These are phyloP conservation scores for Myodes glareolus DNA, from an alignment of 2,113 vertebrate genomes.

Conservation along the genomic window DNA sequence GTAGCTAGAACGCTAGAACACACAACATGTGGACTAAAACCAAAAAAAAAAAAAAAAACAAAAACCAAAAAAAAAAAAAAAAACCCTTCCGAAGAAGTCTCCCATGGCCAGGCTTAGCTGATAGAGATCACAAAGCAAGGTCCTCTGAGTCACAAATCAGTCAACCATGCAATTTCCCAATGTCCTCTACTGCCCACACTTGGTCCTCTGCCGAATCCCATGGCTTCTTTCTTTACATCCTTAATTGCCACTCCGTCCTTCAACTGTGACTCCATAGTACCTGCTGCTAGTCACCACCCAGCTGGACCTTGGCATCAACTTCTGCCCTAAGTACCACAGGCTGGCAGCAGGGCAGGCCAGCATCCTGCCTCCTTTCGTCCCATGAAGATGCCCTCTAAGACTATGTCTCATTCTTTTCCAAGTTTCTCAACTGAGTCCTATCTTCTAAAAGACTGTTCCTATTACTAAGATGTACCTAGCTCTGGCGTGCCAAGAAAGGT, in stretches of 20 bases:
- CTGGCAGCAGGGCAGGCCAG: neutral
- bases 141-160: neutral
- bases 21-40: neutral
- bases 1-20: constrained; percentile 22
- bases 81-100: neutral
- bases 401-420: neutral
- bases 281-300: neutral
- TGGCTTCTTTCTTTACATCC: neutral
- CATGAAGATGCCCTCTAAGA: neutral
- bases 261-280: neutral
- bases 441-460: neutral
- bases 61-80: neutral
- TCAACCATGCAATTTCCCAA: neutral
- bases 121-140: neutral
- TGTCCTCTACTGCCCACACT: constrained; percentile 6
- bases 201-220: neutral
- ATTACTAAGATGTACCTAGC: neutral
- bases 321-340: neutral
- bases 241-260: neutral
- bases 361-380: neutral
- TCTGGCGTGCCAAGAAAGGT: neutral
- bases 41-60: neutral
- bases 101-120: neutral
- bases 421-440: neutral
- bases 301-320: neutral